Conservation (phyloP, 2,797 vertebrate genomes). For the Valencia hispanica region DNA sequence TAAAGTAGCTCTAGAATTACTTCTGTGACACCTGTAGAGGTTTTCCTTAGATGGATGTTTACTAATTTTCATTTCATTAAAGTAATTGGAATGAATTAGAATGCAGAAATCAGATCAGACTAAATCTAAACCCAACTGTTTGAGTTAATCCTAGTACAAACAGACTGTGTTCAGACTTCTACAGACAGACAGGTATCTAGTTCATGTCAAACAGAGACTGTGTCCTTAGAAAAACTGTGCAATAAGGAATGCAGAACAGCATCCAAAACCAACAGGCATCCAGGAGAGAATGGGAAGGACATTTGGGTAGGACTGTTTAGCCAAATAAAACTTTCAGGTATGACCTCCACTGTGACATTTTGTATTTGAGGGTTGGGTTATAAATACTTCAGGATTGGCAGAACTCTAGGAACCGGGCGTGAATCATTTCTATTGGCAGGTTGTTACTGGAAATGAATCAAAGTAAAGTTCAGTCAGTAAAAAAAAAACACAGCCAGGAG, state of each 20-base stretch:
- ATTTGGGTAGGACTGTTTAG: conserved; percentile 1
- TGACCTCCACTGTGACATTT: conserved; percentile 40
- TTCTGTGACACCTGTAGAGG: too few relatives aligned
- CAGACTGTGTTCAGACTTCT: conserved; percentile 43
- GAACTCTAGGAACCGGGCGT: conserved; percentile 17
- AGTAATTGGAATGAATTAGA: neutral
- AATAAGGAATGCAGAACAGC: conserved; percentile 50
- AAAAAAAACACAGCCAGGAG: conserved; percentile 33
- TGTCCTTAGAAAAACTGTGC: conserved; percentile 44
- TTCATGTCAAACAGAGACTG: conserved; percentile 18
- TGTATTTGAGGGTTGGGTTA: conserved; percentile 26
- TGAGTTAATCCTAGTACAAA: neutral
- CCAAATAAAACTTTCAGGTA: conserved; percentile 44
- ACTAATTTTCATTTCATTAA: neutral
- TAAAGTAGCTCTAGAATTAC: neutral
- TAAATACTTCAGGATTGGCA: conserved; percentile 33
- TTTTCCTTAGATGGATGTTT: neutral
- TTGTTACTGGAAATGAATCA: conserved; percentile 43
- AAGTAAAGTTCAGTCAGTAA: conserved; percentile 29
- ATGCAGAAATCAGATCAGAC: neutral
- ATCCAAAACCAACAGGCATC: conserved; percentile 56
- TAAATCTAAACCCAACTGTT: neutral
- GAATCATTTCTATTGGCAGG: conserved; percentile 5
- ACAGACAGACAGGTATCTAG: conserved; percentile 59
- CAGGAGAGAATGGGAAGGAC: conserved; percentile 20